These are phyloP conservation scores for Mechanitis mazaeus DNA, from an alignment of 2,888 invertebrate genomes.

Conservation along the genomic window DNA sequence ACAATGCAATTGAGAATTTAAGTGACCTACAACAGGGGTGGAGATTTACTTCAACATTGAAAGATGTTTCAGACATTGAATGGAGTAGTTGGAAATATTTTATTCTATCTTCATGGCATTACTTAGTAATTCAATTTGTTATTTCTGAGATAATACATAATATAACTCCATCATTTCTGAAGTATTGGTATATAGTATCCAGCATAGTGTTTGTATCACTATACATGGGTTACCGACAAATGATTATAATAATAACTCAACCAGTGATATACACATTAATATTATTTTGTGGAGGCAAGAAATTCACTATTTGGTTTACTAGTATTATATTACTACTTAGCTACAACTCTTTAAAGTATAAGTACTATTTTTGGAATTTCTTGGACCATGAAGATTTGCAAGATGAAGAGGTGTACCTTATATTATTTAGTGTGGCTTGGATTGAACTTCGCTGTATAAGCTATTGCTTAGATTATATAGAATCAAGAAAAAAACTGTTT, in stretches of 20 bases:
- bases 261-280: constrained; percentile 72
- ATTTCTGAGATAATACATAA: constrained; percentile 70
- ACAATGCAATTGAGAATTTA: constrained; percentile 39
- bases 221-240: constrained; percentile 68
- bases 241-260: constrained; percentile 70
- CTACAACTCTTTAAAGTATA: constrained; percentile 70
- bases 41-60: constrained; percentile 70
- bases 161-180: constrained; percentile 45
- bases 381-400: constrained; percentile 59
- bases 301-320: constrained; percentile 73
- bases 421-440: constrained; percentile 80
- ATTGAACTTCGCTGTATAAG: constrained; percentile 86
- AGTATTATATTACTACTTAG: constrained; percentile 66
- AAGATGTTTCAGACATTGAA: constrained; percentile 83
- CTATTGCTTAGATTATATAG: constrained; percentile 79
- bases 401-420: constrained; percentile 73
- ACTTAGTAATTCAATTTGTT: constrained; percentile 73
- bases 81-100: constrained; percentile 81
- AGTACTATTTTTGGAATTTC: constrained; percentile 64
- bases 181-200: constrained; percentile 74
- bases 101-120: constrained; percentile 69
- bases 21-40: constrained; percentile 77
- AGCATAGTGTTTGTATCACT: constrained; percentile 64
- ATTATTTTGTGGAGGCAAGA: constrained; percentile 64
- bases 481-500: constrained; percentile 34